phyloP scores from a whole-genome alignment of 2,888 invertebrate genomes.

The Leistus spinibarbis region DNA sequence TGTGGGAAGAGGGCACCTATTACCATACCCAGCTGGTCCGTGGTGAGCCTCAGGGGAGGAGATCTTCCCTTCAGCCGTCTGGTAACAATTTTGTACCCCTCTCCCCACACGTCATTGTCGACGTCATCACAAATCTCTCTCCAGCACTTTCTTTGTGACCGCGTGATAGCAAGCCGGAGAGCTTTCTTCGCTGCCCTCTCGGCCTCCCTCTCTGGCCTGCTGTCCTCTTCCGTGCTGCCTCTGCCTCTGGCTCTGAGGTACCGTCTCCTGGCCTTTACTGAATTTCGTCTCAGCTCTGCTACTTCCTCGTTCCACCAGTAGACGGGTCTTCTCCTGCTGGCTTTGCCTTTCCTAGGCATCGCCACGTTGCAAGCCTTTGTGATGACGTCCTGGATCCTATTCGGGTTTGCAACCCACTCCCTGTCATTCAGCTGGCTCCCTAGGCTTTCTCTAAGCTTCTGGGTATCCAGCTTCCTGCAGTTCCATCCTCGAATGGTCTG shows the following conservation, averaged over 20 bases:
- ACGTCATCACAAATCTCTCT: slow-evolving; percentile 24
- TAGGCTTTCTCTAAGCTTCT: too few relatives aligned
- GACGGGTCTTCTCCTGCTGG: background rate
- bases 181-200: background rate
- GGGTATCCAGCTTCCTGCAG: background rate
- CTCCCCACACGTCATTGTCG: slow-evolving; percentile 33
- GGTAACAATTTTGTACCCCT: slow-evolving; percentile 21
- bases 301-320: background rate
- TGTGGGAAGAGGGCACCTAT: slow-evolving; percentile 8
- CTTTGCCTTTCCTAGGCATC: too few relatives aligned
- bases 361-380: too few relatives aligned
- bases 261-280: background rate
- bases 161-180: background rate
- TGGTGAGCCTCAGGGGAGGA: background rate
- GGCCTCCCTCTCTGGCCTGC: background rate
- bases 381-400: too few relatives aligned
- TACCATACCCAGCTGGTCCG: background rate
- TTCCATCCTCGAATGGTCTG: too few relatives aligned
- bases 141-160: slow-evolving; percentile 26
- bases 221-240: background rate
- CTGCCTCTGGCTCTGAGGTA: background rate
- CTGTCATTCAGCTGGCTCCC: too few relatives aligned
- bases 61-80: background rate
- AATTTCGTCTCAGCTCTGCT: background rate
- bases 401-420: too few relatives aligned